Evolutionary conservation across 2,888 invertebrate genomes (phyloP).

Genomic region (Dusona sp.): DNA sequence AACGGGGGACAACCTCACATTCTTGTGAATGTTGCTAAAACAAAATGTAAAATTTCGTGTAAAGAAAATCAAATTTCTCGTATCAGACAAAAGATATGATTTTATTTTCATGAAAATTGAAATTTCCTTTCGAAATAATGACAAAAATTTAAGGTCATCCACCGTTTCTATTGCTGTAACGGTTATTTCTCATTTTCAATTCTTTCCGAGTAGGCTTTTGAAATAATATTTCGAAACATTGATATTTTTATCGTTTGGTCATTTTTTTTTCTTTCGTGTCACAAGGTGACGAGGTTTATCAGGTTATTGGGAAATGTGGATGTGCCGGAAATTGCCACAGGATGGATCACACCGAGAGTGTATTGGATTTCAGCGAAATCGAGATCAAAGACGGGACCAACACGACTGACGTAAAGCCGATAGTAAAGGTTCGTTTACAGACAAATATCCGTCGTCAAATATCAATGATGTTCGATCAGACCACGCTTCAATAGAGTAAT

Average conservation of each 20-base stretch:
- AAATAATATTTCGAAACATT: constrained; percentile 24
- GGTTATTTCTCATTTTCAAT: no score
- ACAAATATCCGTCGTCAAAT: background rate
- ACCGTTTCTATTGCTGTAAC: no score
- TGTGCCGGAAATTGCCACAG: constrained; percentile 84
- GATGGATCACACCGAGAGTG: constrained; percentile 83
- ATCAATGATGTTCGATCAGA: background rate
- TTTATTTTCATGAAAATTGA: no score
- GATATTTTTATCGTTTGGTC: background rate
- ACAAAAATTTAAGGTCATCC: no score
- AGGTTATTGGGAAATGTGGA: constrained; percentile 84
- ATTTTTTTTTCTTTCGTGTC: constrained; percentile 10
- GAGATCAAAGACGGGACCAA: constrained; percentile 79
- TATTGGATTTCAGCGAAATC: constrained; percentile 84
- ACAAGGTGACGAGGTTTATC: constrained; percentile 82
- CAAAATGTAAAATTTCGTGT: no score
- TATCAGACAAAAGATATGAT: no score
- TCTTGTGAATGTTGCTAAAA: no score
- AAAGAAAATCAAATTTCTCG: no score
- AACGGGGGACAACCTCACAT: no score
- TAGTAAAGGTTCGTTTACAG: constrained; percentile 76
- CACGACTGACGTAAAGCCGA: constrained; percentile 79
- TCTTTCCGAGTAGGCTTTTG: no score
- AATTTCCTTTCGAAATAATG: no score
- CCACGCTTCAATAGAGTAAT: background rate